Conservation (phyloP, 2,888 invertebrate genomes). For the Oscheius sp. region DNA sequence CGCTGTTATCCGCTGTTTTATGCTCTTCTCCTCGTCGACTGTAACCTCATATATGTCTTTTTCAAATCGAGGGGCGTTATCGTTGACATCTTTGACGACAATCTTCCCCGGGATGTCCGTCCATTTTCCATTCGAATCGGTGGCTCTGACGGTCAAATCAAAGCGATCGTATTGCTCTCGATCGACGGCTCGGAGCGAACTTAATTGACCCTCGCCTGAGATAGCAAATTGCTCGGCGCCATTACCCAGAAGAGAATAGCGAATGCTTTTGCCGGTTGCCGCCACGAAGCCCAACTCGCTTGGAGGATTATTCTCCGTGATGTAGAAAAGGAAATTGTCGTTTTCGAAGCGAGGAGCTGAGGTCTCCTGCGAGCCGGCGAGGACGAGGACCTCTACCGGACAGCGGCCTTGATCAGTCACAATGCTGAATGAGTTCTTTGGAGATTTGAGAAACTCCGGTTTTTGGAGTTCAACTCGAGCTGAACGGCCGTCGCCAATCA, state of each 20-base stretch:
- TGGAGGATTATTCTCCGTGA: slow-evolving; percentile 40
- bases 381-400: slow-evolving; percentile 3
- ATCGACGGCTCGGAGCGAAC: slow-evolving; percentile 40
- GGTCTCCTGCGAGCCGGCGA: background rate
- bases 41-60: slow-evolving; percentile 33
- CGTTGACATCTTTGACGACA: slow-evolving; percentile 70
- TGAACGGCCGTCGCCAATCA: background rate
- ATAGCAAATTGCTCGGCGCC: slow-evolving; percentile 40
- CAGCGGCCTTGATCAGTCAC: slow-evolving; percentile 22
- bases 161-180: slow-evolving; percentile 44
- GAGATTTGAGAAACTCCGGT: background rate
- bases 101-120: slow-evolving; percentile 34
- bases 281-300: slow-evolving; percentile 36
- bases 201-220: slow-evolving; percentile 36
- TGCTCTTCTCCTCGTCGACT: slow-evolving; percentile 43
- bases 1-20: slow-evolving; percentile 42
- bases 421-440: background rate
- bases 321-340: slow-evolving; percentile 36
- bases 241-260: slow-evolving; percentile 28
- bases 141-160: slow-evolving; percentile 45
- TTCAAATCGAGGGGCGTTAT: slow-evolving; percentile 56
- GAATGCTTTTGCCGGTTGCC: slow-evolving; percentile 5
- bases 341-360: slow-evolving; percentile 35
- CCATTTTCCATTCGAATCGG: slow-evolving; percentile 35
- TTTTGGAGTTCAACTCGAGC: slow-evolving; percentile 2